Percentiles rank a stretch among this genome's conserved stretches.
Evolutionary conservation across 2,113 vertebrate species (phyloP).

Genomic region (Leptobrachium ailaonicum): DNA sequence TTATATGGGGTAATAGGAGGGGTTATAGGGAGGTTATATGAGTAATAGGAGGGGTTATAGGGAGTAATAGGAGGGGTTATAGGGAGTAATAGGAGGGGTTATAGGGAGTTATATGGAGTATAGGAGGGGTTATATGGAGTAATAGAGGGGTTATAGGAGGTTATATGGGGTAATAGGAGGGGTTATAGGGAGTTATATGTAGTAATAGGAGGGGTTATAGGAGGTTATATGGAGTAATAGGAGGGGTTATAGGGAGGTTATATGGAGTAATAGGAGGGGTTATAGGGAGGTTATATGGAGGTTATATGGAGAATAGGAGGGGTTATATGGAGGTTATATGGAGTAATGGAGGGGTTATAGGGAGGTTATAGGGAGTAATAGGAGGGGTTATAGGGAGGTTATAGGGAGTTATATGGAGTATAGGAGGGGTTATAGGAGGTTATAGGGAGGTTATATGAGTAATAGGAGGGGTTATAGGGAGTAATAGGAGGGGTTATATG

Average conservation of each 20-base stretch:
- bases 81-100: neutral
- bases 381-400: neutral
- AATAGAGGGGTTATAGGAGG: no score
- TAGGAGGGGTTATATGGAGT: neutral
- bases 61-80: neutral
- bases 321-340: neutral
- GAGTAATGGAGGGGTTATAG: neutral
- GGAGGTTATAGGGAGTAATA: slow-evolving; percentile 6
- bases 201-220: neutral
- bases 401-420: neutral
- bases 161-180: neutral
- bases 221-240: neutral
- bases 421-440: neutral
- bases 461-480: no score
- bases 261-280: neutral
- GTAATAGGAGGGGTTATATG: no score
- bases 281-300: neutral
- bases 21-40: no score
- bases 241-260: neutral
- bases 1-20: neutral
- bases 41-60: neutral
- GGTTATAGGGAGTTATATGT: neutral
- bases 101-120: neutral
- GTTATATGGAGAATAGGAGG: neutral
- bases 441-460: no score